A percentile compares a stretch with the other conserved stretches of the same genome.
phyloP scores from a whole-genome alignment of 2,888 invertebrate species.

The Ceramica pisi region DNA sequence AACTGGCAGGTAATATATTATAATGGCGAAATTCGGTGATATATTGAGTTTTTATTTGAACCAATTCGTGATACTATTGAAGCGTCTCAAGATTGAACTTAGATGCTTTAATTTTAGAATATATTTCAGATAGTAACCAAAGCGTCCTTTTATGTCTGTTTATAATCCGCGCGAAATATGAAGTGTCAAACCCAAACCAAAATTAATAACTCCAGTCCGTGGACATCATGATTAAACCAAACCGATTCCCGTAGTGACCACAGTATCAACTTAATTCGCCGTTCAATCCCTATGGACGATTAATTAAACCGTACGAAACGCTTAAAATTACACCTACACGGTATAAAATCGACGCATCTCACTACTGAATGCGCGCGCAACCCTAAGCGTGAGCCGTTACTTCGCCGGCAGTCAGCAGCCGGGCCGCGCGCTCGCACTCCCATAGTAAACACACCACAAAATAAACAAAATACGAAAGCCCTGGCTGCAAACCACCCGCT shows the following conservation, averaged over 20 bases:
- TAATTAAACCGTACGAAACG: conserved; percentile 78
- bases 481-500: conserved; percentile 82
- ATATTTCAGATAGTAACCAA: not conserved
- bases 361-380: conserved; percentile 85
- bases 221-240: conserved; percentile 43
- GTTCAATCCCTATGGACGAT: conserved; percentile 71
- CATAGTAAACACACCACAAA: conserved; percentile 82
- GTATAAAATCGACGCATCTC: conserved; percentile 85
- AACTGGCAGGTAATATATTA: conserved; percentile 45
- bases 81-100: not conserved
- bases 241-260: conserved; percentile 54
- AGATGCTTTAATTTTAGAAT: not conserved
- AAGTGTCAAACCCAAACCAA: conserved; percentile 8
- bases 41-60: conserved; percentile 1
- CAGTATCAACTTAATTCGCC: conserved; percentile 63
- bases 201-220: conserved; percentile 34
- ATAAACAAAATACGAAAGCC: conserved; percentile 86
- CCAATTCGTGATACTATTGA: not conserved
- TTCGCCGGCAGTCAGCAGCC: conserved; percentile 89
- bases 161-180: not conserved
- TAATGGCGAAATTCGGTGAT: not conserved
- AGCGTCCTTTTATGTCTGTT: not conserved
- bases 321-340: conserved; percentile 86
- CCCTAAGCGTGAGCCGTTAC: conserved; percentile 77
- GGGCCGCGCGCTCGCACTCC: conserved; percentile 85